These are phyloP conservation scores for Diplodus puntazzo DNA, from an alignment of 2,797 vertebrate genomes.

Conservation along the genomic window DNA sequence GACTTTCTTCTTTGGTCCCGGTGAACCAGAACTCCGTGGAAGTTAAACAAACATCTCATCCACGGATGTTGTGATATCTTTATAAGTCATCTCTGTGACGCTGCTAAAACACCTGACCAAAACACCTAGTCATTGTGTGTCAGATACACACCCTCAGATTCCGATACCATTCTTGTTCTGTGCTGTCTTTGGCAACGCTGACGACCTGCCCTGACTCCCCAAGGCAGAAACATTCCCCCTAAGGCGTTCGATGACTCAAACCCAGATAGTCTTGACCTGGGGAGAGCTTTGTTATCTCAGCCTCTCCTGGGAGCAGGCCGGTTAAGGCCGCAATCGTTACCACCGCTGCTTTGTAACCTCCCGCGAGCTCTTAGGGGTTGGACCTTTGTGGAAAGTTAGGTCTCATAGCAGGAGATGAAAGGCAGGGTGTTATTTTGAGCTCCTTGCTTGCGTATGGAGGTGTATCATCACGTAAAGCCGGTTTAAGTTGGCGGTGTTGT, in stretches of 20 bases:
- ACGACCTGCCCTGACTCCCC: conserved; percentile 28
- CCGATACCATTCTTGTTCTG: conserved; percentile 19
- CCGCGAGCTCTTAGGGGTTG: conserved; percentile 6
- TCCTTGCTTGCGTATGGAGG: conserved; percentile 39
- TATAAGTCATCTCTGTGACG: conserved; percentile 22
- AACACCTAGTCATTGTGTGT: conserved; percentile 35
- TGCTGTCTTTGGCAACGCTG: conserved; percentile 6
- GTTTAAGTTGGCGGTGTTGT: conserved; percentile 5
- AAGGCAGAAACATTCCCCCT: conserved; percentile 31
- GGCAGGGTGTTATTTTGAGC: conserved; percentile 56
- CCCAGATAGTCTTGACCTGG: conserved; percentile 37
- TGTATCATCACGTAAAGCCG: conserved; percentile 43
- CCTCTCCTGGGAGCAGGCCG: conserved; percentile 27
- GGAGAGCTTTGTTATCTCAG: conserved; percentile 46
- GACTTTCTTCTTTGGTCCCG: background rate
- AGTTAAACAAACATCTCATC: conserved; percentile 20
- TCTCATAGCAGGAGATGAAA: conserved; percentile 27
- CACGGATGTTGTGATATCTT: conserved; percentile 6
- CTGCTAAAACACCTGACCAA: conserved; percentile 3
- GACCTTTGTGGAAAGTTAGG: conserved; percentile 11
- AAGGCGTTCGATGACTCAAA: conserved; percentile 55
- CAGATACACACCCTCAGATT: conserved; percentile 38
- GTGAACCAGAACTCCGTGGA: background rate
- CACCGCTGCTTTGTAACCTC: conserved; percentile 40
- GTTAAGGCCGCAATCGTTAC: conserved; percentile 33